A percentile compares a stretch with the other conserved stretches of the same genome.
These are phyloP conservation scores for Mamestra brassicae DNA, from an alignment of 2,888 invertebrate genomes.

Conservation along the genomic window DNA sequence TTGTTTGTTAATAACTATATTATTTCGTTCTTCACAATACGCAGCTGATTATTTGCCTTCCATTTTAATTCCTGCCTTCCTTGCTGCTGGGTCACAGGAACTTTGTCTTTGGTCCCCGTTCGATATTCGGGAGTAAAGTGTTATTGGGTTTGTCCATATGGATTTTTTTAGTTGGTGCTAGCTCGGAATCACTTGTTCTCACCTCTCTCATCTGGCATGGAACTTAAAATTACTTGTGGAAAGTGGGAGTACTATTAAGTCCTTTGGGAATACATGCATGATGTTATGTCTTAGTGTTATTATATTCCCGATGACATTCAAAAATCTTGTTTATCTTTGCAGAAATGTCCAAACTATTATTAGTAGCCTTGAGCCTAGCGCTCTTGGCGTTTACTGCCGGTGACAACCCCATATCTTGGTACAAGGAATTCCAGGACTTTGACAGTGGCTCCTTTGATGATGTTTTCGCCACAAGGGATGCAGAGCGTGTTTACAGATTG, in stretches of 20 bases:
- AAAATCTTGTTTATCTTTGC: slow-evolving; percentile 44
- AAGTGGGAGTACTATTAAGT: no score
- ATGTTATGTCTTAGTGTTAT: background rate
- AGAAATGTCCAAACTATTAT: slow-evolving; percentile 75
- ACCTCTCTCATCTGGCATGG: no score
- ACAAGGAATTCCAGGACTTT: slow-evolving; percentile 77
- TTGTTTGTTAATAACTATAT: slow-evolving; percentile 6
- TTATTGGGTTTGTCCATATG: background rate
- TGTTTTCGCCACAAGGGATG: slow-evolving; percentile 64
- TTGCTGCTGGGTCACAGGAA: background rate
- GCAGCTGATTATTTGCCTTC: background rate
- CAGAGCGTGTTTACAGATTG: slow-evolving; percentile 77
- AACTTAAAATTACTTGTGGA: no score
- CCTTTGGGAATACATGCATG: background rate
- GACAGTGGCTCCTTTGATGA: slow-evolving; percentile 41
- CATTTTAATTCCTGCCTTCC: background rate
- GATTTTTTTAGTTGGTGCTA: background rate
- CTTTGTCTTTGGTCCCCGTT: background rate
- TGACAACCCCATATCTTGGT: slow-evolving; percentile 78
- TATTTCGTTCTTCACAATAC: background rate
- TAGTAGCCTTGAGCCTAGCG: slow-evolving; percentile 66
- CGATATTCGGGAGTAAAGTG: background rate
- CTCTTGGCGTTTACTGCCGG: slow-evolving; percentile 71
- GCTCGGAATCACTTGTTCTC: no score
- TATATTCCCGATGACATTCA: background rate